Evolutionary conservation across 2,113 vertebrate species (phyloP), one percentile per base, ranked within the genome.

Genomic region (Neopipo cinnamomea): DNA sequence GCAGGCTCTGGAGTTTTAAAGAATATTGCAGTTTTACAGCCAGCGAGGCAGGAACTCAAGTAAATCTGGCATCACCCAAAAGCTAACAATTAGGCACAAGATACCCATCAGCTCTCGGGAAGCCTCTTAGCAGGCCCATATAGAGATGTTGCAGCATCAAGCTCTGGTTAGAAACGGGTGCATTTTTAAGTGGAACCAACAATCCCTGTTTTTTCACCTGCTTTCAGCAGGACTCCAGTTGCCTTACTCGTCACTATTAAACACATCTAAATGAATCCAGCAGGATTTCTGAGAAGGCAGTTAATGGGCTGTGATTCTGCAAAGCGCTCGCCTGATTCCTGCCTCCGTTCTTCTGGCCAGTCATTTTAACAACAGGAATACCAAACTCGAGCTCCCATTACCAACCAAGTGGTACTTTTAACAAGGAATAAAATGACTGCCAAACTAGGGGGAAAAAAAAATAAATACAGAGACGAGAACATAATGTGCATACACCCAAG

Each of bases 401-500:
- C 25, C 55, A 91, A 37, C 67, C 23, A 24, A 20, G 68, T 11
- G 35, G 25, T 49, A 47, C 79, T 67, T 88, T 70, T 49, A 82
- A 67, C 23, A 83, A 41, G 31, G 44, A 93, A 81, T 25, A 12
- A 49, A 94, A 72, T 3, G 4, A 53, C 18, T 92, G 49, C 49
- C 86, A 84, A 59, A 56, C 17, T 20, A 5, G 24, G 27, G 20
- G 21, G 0, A 12, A n/a, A 20, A 37, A 66, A 66, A 39, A 88
- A 7, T 89, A 73, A 31, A 14, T 2, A n/a, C 0, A 0, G 63
- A 85, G 85, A 77, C 11, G 46, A 84, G 94, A 94, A 91, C 79
- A 94, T n/a, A 44, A 72, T 76, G n/a, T 79, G 33, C 83, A 86
- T 84, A 67, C 72, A 94, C 79, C 92, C 92, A 27, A 75, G 91